Evolutionary conservation across 2,888 invertebrate species (phyloP).

Genomic region (Mesoligia furuncula): DNA sequence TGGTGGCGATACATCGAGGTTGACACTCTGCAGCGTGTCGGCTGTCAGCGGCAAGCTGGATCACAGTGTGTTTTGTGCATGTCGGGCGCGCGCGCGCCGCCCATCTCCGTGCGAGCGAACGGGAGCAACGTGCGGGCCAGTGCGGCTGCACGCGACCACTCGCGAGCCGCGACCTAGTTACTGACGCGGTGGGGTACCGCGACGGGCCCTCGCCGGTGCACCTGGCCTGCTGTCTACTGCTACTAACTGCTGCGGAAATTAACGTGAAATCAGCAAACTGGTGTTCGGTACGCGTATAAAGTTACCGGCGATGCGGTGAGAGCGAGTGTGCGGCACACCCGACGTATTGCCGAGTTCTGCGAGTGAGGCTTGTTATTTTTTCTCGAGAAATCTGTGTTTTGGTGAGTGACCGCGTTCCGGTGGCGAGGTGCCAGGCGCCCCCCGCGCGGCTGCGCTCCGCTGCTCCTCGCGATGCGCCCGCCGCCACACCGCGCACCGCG

Average conservation of each 20-base stretch:
- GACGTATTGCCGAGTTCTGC: conserved; percentile 91
- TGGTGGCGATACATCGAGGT: conserved; percentile 21
- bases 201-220: not conserved
- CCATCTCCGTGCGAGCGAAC: not conserved
- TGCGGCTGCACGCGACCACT: conserved; percentile 20
- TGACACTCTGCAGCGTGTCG: not conserved
- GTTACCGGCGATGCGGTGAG: conserved; percentile 10
- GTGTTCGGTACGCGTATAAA: conserved; percentile 10
- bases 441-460: conserved; percentile 56
- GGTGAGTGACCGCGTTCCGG: conserved; percentile 82
- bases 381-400: conserved; percentile 84
- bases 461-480: conserved; percentile 50
- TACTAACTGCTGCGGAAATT: conserved; percentile 11
- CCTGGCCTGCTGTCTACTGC: not conserved
- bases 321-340: conserved; percentile 79
- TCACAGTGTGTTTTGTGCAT: conserved; percentile 7
- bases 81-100: conserved; percentile 16
- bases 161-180: conserved; percentile 46
- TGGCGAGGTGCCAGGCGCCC: conserved; percentile 79
- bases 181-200: not conserved
- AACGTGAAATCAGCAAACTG: conserved; percentile 14
- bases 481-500: conserved; percentile 20
- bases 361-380: conserved; percentile 80
- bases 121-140: conserved; percentile 17
- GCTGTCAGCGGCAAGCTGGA: conserved; percentile 9